Conservation (phyloP, 2,888 invertebrate genomes). For the Athripsodes cinereus region DNA sequence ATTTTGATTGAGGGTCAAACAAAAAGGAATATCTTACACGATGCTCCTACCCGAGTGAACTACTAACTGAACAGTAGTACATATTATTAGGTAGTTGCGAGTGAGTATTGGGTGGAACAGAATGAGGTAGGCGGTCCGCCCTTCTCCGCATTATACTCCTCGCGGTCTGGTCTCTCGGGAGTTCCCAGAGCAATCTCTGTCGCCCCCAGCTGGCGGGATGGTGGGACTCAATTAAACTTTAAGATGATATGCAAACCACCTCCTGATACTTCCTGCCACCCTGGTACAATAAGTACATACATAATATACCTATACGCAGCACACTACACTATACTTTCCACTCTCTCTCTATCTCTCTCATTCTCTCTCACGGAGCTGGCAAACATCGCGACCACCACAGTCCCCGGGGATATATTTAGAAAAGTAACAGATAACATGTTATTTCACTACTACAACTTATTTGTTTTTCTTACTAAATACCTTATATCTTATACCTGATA, state of each 20-base stretch:
- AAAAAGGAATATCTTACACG: too few relatives aligned
- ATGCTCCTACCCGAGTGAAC: too few relatives aligned
- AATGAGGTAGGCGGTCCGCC: conserved; percentile 1
- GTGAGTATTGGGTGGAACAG: too few relatives aligned
- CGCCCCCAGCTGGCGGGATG: conserved; percentile 45
- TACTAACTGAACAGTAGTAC: too few relatives aligned
- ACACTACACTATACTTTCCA: too few relatives aligned
- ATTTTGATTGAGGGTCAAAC: too few relatives aligned
- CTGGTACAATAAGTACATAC: not conserved
- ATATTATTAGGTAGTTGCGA: too few relatives aligned
- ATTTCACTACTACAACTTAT: not conserved
- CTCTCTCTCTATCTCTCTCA: too few relatives aligned
- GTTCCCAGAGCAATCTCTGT: conserved; percentile 42
- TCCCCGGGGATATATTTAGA: conserved; percentile 7
- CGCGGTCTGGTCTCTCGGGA: conserved; percentile 35
- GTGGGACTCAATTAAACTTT: conserved; percentile 61
- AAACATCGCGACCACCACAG: conserved; percentile 1
- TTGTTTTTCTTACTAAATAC: not conserved
- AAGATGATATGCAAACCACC: conserved; percentile 51
- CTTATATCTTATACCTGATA: too few relatives aligned
- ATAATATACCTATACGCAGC: too few relatives aligned
- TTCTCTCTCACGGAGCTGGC: not conserved
- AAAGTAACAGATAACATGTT: conserved; percentile 12
- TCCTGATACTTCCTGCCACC: conserved; percentile 27
- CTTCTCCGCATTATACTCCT: not conserved